phyloP scores from a whole-genome alignment of 2,888 invertebrate genomes.

The Cecidostiba fungosa region DNA sequence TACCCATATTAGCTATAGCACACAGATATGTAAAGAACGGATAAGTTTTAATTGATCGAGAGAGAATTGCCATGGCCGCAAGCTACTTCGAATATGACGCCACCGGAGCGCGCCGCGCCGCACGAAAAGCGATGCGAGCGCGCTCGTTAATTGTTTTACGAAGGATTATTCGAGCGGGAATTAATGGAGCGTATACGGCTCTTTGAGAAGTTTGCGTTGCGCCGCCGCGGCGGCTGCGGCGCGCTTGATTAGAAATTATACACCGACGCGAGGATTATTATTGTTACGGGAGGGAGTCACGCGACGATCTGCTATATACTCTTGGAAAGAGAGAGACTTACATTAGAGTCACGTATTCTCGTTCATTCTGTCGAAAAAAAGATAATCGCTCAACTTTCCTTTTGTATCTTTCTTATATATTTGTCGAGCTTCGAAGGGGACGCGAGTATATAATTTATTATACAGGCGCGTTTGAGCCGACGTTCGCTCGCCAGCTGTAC shows the following conservation, averaged over 20 bases:
- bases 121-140: slow-evolving; percentile 7
- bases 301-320: slow-evolving; percentile 43
- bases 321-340: not conserved
- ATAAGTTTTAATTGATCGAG: slow-evolving; percentile 43
- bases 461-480: not conserved
- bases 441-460: not conserved
- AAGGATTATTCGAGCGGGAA: slow-evolving; percentile 35
- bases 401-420: not conserved
- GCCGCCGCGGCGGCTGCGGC: not conserved
- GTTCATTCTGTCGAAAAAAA: not conserved
- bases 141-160: slow-evolving; percentile 42
- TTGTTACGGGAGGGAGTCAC: not conserved
- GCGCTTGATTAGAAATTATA: slow-evolving; percentile 38
- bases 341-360: not conserved
- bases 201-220: slow-evolving; percentile 19
- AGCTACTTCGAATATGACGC: not conserved
- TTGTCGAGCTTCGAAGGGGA: not conserved
- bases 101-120: not conserved
- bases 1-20: not conserved
- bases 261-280: slow-evolving; percentile 25
- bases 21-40: not conserved
- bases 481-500: not conserved
- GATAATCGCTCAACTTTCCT: not conserved
- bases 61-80: not conserved
- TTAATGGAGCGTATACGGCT: slow-evolving; percentile 27